phyloP scores from a whole-genome alignment of 2,888 invertebrate species.

The Selenia dentaria region DNA sequence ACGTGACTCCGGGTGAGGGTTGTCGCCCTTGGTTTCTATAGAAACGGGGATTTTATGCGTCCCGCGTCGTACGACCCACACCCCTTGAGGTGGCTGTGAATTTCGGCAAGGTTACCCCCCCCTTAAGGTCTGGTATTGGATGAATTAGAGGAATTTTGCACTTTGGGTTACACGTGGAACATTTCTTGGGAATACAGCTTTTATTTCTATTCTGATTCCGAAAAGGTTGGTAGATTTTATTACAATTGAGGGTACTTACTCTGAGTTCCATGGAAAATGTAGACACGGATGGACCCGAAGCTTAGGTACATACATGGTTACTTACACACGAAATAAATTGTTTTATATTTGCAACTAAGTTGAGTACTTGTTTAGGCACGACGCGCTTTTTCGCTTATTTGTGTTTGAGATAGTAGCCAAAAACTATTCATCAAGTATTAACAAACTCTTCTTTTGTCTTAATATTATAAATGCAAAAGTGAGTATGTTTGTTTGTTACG shows the following conservation, averaged over 20 bases:
- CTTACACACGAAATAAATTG: too few species aligned
- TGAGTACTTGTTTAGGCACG: too few species aligned
- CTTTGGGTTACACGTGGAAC: conserved; percentile 35
- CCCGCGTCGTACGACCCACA: conserved; percentile 49
- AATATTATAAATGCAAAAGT: too few species aligned
- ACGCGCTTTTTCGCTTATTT: too few species aligned
- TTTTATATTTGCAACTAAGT: too few species aligned
- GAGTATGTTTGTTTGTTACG: too few species aligned
- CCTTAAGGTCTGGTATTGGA: conserved; percentile 37
- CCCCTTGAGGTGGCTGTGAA: conserved; percentile 42
- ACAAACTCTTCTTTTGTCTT: too few species aligned
- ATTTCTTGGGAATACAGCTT: conserved; percentile 18
- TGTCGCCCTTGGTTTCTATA: conserved; percentile 74
- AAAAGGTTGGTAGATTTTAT: conserved; percentile 6
- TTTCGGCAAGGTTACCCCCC: conserved; percentile 55
- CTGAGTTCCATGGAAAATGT: conserved; percentile 2
- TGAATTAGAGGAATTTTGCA: conserved; percentile 39
- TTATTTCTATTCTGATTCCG: conserved; percentile 10
- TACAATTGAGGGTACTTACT: conserved; percentile 3
- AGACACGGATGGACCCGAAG: too few species aligned
- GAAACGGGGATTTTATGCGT: conserved; percentile 71
- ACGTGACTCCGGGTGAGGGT: conserved; percentile 55
- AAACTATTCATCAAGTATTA: too few species aligned
- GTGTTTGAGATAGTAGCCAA: too few species aligned
- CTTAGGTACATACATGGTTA: too few species aligned